Evolutionary conservation across 2,113 vertebrate genomes (phyloP).

Genomic region (Parus major): DNA sequence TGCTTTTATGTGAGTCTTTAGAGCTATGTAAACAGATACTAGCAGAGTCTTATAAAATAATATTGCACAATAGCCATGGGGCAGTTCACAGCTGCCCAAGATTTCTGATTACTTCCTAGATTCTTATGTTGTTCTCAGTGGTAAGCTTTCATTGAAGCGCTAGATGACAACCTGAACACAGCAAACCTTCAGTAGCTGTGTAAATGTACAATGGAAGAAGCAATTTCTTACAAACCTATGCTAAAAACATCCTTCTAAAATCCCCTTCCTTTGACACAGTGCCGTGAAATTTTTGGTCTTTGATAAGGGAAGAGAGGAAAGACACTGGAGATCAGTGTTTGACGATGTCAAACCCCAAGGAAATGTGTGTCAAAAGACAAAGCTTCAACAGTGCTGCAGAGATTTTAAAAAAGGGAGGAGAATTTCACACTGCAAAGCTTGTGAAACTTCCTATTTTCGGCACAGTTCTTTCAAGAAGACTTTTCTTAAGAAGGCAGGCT

Average conservation of each 20-base stretch:
- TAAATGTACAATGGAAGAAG: background rate
- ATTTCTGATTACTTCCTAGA: background rate
- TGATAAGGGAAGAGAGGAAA: background rate
- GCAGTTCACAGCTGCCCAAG: background rate
- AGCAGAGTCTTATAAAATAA: background rate
- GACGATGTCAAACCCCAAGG: background rate
- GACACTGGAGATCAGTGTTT: background rate
- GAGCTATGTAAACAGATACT: background rate
- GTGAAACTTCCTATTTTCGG: background rate
- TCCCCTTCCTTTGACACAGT: background rate
- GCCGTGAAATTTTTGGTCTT: background rate
- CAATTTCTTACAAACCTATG: background rate
- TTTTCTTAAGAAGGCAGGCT: background rate
- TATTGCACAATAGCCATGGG: background rate
- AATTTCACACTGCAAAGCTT: conserved; percentile 9
- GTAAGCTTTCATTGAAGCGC: background rate
- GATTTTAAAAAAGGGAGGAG: conserved; percentile 1
- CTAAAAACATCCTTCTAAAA: background rate
- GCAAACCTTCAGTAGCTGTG: background rate
- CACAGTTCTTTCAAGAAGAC: background rate
- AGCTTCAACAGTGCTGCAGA: background rate
- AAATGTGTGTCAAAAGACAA: conserved; percentile 15
- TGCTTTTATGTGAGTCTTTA: background rate
- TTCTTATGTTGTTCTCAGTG: background rate
- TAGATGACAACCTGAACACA: background rate